Evolutionary conservation across 2,888 invertebrate genomes (phyloP), one percentile per base, ranked within the genome.

Genomic region (Marronus borbonicus): DNA sequence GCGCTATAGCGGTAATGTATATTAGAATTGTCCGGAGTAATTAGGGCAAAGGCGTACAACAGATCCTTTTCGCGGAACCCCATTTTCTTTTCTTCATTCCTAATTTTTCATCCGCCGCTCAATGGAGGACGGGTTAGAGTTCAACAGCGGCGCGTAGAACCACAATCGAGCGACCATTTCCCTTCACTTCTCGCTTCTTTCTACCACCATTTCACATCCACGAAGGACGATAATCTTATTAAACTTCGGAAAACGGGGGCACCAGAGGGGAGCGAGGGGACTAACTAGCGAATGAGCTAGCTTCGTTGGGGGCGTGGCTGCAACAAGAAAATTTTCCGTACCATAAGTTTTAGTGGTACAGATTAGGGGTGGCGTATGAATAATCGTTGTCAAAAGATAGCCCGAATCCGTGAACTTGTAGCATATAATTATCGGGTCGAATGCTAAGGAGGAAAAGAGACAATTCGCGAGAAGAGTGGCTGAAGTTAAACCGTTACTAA

Each of bases 391-490:
- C 72, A 60, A 74, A 74, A 78, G 77, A 74, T 78, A 78, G 74
- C 76, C 60, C 74, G 76, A 77, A 78, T 78, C 72, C 72, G 77
- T 65, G 77, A 78, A 80, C 76, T 78, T 78, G 76, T 80, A 78
- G 74, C 78, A 76, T 76, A 78, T 80, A 80, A 80, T 80, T 80
- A 80, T 78, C 77, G 76, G 65, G 39, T 24, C 20, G 20, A 20
- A 58, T 24, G 55, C n/a, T 17, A 20, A 17, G n/a, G 20, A 17
- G 64, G 52, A 65, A 52, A 28, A 10, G 20, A 24, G 44, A 55
- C 5, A 1, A 44, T 72, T 24, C 60, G 24, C 17, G 62, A 20
- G 28, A 28, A 28, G 28, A 28, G 28, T 28, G 60, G 60, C 60
- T 24, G 58, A 60, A 58, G 39, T 39, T 36, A 55, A 70, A 44